These are phyloP conservation scores for Styela clava DNA, from an alignment of 23 tunicate species.

Conservation along the genomic window DNA sequence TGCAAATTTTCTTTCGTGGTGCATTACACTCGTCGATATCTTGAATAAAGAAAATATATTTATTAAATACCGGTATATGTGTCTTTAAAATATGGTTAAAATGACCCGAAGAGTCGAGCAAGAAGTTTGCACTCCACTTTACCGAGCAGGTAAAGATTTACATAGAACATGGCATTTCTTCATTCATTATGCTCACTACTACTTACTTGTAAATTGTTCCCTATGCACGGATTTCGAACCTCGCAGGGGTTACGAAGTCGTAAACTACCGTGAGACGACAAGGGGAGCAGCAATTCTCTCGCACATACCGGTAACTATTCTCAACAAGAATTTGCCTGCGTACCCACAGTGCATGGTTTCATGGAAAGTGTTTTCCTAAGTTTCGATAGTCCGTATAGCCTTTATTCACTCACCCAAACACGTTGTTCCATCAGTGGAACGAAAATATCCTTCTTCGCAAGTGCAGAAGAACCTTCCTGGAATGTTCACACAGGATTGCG, in stretches of 20 bases:
- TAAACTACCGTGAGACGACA: too few species aligned
- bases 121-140: too few species aligned
- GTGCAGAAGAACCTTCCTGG: constrained; percentile 20
- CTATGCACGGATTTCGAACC: constrained; percentile 1
- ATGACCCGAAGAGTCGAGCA: too few species aligned
- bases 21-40: constrained; percentile 32
- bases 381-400: too few species aligned
- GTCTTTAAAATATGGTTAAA: neutral
- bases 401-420: constrained; percentile 21
- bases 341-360: too few species aligned
- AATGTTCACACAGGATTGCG: constrained; percentile 19
- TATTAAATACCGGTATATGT: neutral
- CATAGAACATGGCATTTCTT: too few species aligned
- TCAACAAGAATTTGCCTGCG: too few species aligned
- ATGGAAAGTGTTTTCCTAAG: too few species aligned
- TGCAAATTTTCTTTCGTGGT: neutral
- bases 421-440: neutral
- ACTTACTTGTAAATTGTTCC: neutral
- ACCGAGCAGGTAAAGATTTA: too few species aligned
- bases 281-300: too few species aligned
- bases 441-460: constrained; percentile 19
- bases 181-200: neutral
- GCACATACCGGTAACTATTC: too few species aligned
- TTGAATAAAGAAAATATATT: neutral
- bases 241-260: neutral